phyloP scores from a whole-genome alignment of 1,140 invertebrate species.

The Wiebesia pumilae region DNA sequence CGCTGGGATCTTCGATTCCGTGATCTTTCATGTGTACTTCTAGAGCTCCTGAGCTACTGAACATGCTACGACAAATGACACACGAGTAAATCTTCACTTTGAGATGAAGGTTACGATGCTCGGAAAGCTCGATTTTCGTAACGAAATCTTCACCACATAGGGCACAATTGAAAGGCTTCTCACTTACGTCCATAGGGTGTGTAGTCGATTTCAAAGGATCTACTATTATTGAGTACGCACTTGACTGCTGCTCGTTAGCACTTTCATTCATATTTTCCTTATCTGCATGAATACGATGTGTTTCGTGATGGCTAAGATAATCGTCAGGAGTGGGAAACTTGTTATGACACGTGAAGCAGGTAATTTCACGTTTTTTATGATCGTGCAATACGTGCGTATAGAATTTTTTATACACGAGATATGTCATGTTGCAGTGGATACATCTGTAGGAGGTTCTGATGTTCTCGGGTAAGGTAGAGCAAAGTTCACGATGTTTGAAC shows the following conservation, averaged over 20 bases:
- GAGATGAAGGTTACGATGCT: conserved; percentile 80
- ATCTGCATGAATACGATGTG: conserved; percentile 55
- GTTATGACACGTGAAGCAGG: conserved; percentile 60
- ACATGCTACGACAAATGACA: conserved; percentile 77
- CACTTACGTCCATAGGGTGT: background rate
- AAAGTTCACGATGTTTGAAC: conserved; percentile 66
- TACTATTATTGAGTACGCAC: background rate
- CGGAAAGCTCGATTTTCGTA: conserved; percentile 76
- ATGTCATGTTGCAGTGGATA: conserved; percentile 69
- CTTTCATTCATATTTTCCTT: conserved; percentile 23
- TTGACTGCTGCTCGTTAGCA: background rate
- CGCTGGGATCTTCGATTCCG: conserved; percentile 65
- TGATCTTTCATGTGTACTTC: conserved; percentile 77
- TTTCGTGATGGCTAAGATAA: conserved; percentile 64
- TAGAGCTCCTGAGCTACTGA: conserved; percentile 77
- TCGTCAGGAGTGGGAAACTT: conserved; percentile 59
- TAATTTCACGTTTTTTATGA: conserved; percentile 67
- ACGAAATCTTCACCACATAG: conserved; percentile 79
- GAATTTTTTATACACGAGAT: conserved; percentile 70
- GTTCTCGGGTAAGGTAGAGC: conserved; percentile 58
- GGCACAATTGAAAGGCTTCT: conserved; percentile 73
- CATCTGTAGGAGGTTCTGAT: conserved; percentile 66
- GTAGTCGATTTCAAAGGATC: background rate
- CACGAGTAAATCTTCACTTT: conserved; percentile 81
- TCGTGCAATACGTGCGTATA: conserved; percentile 61